Base-by-base conservation (phyloP, 1,140 invertebrate species). In the Brachionus rubens region DNA sequence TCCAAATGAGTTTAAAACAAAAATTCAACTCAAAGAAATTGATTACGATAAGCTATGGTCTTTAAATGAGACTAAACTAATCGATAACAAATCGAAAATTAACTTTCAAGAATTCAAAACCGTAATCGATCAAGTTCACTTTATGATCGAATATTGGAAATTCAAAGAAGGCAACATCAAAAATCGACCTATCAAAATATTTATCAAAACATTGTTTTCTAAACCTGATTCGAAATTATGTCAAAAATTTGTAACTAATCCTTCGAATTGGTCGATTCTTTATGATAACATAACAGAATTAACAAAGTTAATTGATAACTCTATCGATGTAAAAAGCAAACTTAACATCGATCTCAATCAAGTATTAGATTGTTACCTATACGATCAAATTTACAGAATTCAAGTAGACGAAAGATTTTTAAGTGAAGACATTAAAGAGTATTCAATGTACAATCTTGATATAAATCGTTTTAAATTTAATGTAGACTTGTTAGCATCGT, bases 121-220 rank as follows among this genome's bases (percentile, higher is more conserved):
- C 9, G 12, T 65, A 10, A 46, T 65, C 14, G 40, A 65, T 9
- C 33, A 65, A 43, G 33, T 65, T 21, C 19, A 43, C 43, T 16
- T 43, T 24, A 21, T 65, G 33, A 14, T 65, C 33, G 59, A 65
- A 12, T 65, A 21, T 65, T 65, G 59, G 59, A 65, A 65, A 43
- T 14, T 12, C 19, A 43, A 36, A 46, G 59, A 65, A 1, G 40
- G 36, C 2, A 65, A 65, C 43, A 30, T 65, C 43, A 65, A 46
- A 43, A 65, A 26, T 21, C 26, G 24, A 19, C 59, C 36, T 24
- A 21, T 65, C 19, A 65, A 43, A 43, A 9, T 43, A 0, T 65
- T 65, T 19, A 1, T 43, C 0, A 41, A 65, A 2, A 41, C n/a
- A 0, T 30, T 41, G 12, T 46, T 65, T 65, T 65, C 59, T 14